A percentile compares a stretch with the other conserved stretches of the same genome.
phyloP scores from a whole-genome alignment of 2,797 vertebrate species.

The Macroramphosus scolopax region DNA sequence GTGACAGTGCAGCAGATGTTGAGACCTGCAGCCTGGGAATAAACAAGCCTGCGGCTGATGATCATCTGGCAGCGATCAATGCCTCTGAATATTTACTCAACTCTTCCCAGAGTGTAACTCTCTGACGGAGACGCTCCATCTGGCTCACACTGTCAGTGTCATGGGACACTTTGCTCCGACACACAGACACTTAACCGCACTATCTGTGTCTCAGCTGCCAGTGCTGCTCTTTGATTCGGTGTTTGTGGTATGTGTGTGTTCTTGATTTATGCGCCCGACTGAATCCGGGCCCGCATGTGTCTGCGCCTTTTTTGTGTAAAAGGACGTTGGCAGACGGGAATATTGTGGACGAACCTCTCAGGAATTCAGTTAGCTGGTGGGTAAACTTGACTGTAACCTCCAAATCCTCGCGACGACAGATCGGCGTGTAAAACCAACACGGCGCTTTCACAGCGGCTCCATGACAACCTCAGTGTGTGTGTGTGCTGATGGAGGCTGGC shows the following conservation, averaged over 20 bases:
- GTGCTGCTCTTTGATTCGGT: slow-evolving; percentile 13
- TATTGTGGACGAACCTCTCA: slow-evolving; percentile 8
- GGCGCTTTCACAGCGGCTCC: slow-evolving; percentile 20
- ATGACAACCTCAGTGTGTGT: slow-evolving; percentile 18
- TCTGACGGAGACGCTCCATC: slow-evolving; percentile 54
- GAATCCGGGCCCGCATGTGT: slow-evolving; percentile 14
- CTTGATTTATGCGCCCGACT: slow-evolving; percentile 14
- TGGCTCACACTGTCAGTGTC: slow-evolving; percentile 50
- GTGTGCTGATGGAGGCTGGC: slow-evolving; percentile 3
- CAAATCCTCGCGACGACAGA: slow-evolving; percentile 39
- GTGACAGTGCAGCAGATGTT: slow-evolving; percentile 44
- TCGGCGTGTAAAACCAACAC: slow-evolving; percentile 29
- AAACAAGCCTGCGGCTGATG: slow-evolving; percentile 44
- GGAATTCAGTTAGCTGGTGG: slow-evolving; percentile 15
- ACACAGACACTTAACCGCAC: slow-evolving; percentile 25
- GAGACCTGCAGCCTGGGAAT: slow-evolving; percentile 45
- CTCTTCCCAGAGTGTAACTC: slow-evolving; percentile 39
- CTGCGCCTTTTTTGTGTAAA: slow-evolving; percentile 3
- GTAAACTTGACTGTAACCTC: slow-evolving; percentile 18
- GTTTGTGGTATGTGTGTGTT: slow-evolving; percentile 5
- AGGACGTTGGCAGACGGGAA: not conserved
- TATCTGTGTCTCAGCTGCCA: slow-evolving; percentile 37
- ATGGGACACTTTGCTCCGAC: slow-evolving; percentile 40
- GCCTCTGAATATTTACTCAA: slow-evolving; percentile 59
- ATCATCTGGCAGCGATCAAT: slow-evolving; percentile 63